These are phyloP conservation scores for Parascotia fuliginaria DNA, from an alignment of 2,888 invertebrate genomes.

Conservation along the genomic window DNA sequence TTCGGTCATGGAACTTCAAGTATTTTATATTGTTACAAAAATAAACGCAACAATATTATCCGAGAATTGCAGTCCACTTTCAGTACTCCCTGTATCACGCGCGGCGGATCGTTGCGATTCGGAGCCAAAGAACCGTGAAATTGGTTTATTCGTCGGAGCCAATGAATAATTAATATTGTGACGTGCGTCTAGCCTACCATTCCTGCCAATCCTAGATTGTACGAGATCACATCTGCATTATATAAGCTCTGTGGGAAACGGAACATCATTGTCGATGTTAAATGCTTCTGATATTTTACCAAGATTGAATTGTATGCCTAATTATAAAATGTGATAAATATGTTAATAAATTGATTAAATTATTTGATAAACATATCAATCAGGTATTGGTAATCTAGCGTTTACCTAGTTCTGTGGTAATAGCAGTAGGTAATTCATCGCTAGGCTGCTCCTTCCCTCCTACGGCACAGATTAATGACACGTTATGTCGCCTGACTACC, in stretches of 20 bases:
- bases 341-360: too few relatives aligned
- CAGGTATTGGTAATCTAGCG: not conserved
- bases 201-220: conserved; percentile 59
- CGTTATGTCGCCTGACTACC: conserved; percentile 60
- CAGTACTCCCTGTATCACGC: conserved; percentile 59
- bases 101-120: conserved; percentile 68
- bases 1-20: too few relatives aligned
- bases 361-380: too few relatives aligned
- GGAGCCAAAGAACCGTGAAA: conserved; percentile 85
- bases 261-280: conserved; percentile 31
- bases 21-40: not conserved
- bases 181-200: conserved; percentile 58
- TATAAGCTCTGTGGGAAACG: conserved; percentile 66
- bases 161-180: conserved; percentile 86
- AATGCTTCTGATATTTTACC: not conserved
- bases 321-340: too few relatives aligned
- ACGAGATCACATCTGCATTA: conserved; percentile 70
- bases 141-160: conserved; percentile 85
- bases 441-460: conserved; percentile 10
- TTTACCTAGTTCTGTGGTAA: not conserved
- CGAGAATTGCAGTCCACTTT: conserved; percentile 7
- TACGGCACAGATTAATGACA: conserved; percentile 56
- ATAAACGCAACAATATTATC: not conserved
- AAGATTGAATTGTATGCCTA: not conserved
- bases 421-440: conserved; percentile 24